These are phyloP conservation scores for Tetramorium alpestre DNA, from an alignment of 1,140 invertebrate species.

Conservation along the genomic window DNA sequence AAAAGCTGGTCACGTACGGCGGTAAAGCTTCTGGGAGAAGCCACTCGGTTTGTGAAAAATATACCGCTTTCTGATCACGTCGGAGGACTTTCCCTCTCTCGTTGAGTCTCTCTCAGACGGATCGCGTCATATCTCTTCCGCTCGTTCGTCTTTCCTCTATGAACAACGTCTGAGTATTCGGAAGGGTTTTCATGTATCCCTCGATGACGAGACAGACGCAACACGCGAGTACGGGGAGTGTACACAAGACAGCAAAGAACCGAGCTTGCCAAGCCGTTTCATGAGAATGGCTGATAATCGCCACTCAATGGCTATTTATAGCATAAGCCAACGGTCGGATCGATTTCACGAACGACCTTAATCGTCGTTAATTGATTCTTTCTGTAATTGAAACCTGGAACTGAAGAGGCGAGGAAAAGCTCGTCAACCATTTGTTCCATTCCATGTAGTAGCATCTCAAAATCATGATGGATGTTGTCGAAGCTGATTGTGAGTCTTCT, in stretches of 20 bases:
- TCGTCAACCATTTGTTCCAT: not conserved
- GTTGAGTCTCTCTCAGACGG: slow-evolving; percentile 10
- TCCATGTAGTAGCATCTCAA: not conserved
- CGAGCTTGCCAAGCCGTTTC: not conserved
- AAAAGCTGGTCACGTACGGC: slow-evolving; percentile 48
- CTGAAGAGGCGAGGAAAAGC: not conserved
- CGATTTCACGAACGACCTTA: not conserved
- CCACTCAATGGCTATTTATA: slow-evolving; percentile 7
- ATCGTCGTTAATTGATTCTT: slow-evolving; percentile 10
- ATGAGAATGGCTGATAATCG: not conserved
- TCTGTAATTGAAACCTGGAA: not conserved
- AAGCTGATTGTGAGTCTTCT: not conserved
- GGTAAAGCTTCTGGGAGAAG: slow-evolving; percentile 23
- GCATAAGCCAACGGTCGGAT: not conserved
- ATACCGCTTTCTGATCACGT: slow-evolving; percentile 42
- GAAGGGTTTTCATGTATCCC: not conserved
- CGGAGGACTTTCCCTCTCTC: slow-evolving; percentile 21
- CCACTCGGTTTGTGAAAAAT: slow-evolving; percentile 42
- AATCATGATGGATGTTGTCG: not conserved
- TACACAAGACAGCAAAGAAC: not conserved
- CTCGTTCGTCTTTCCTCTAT: not conserved
- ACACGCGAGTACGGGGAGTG: not conserved
- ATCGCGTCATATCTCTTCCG: slow-evolving; percentile 43
- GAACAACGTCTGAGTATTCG: slow-evolving; percentile 1
- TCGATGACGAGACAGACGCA: not conserved